phyloP scores from a whole-genome alignment of 2,113 vertebrate species.

The Microcebus murinus region DNA sequence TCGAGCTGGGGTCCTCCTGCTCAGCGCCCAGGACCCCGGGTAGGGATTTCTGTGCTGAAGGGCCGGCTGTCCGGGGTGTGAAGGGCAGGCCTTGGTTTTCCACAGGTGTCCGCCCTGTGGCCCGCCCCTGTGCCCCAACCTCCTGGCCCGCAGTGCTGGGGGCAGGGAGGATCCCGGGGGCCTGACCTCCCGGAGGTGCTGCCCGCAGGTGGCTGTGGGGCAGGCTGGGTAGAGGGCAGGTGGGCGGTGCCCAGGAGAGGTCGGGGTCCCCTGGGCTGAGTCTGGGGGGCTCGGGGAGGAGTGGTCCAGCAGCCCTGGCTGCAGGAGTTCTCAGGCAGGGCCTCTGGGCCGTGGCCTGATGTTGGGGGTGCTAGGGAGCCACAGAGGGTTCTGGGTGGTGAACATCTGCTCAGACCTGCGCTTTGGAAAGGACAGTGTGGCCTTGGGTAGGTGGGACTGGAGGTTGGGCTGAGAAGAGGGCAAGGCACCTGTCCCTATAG shows the following conservation, averaged over 20 bases:
- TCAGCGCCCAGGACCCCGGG: neutral
- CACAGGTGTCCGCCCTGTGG: neutral
- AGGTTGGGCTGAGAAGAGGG: neutral
- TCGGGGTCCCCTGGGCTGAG: neutral
- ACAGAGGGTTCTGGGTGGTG: neutral
- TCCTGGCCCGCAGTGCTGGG: neutral
- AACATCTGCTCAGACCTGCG: neutral
- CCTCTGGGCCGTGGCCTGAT: neutral
- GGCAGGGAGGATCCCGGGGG: neutral
- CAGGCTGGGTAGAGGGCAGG: neutral
- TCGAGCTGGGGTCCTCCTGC: neutral
- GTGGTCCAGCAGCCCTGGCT: neutral
- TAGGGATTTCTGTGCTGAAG: neutral
- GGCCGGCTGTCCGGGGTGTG: accelerated
- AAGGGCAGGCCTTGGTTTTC: neutral
- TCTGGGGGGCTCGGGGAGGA: too few species aligned
- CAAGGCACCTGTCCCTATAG: neutral
- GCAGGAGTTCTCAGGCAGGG: neutral
- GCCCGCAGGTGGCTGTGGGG: neutral
- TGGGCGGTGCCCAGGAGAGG: neutral
- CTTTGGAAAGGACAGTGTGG: neutral
- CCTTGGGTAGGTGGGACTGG: neutral
- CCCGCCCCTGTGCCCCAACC: neutral
- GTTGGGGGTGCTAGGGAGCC: neutral
- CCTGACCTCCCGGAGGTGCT: neutral